Conservation (phyloP, 2,888 invertebrate species). For the Ashinkailepas kermadecensis region DNA sequence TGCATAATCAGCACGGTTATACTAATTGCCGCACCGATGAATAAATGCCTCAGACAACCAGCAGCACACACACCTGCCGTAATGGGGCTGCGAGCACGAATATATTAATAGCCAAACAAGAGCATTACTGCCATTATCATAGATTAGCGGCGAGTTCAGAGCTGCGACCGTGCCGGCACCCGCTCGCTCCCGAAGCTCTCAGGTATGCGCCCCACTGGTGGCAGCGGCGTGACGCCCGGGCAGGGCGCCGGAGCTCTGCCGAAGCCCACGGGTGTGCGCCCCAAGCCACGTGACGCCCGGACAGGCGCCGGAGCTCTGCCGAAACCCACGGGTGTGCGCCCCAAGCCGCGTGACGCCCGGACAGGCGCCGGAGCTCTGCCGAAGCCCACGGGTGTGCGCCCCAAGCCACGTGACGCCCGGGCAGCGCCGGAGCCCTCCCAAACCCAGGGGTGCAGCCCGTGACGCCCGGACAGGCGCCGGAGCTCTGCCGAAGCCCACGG, state of each 20-base stretch:
- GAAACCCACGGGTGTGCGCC: too few relatives aligned
- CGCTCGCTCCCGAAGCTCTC: background rate
- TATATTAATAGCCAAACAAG: constrained; percentile 5
- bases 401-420: too few relatives aligned
- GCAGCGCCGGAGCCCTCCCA: background rate
- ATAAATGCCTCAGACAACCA: background rate
- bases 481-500: background rate
- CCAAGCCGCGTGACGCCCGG: too few relatives aligned
- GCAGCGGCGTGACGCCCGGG: background rate
- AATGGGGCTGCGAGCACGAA: background rate
- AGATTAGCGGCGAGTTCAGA: background rate
- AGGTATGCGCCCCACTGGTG: too few relatives aligned
- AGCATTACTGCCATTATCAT: constrained; percentile 12
- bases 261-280: too few relatives aligned
- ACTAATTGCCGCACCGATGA: background rate
- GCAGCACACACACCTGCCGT: background rate
- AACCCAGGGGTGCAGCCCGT: too few relatives aligned
- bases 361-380: background rate
- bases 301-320: background rate
- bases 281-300: too few relatives aligned
- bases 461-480: background rate
- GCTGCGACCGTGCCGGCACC: background rate
- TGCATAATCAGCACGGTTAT: background rate
- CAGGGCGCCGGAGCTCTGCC: background rate
- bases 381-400: too few relatives aligned